Percentiles rank a stretch among this genome's conserved stretches.
Evolutionary conservation across 2,888 invertebrate genomes (phyloP).

Genomic region (Gisinianus flammeolus): DNA sequence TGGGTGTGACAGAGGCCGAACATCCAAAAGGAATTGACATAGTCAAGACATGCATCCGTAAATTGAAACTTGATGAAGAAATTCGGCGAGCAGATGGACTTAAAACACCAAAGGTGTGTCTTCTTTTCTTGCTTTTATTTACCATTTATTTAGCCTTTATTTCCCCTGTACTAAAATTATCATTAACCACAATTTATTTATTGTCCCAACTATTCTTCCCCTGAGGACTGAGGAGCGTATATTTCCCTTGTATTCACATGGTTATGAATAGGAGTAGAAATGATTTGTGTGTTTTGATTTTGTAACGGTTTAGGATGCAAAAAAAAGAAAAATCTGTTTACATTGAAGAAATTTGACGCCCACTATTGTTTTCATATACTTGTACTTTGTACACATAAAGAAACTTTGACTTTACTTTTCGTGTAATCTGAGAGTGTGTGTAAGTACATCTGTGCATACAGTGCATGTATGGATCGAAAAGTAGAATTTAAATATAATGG

Average conservation of each 20-base stretch:
- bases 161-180: too few species aligned
- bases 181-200: too few species aligned
- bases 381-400: too few species aligned
- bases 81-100: constrained; percentile 84
- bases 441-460: too few species aligned
- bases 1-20: constrained; percentile 93
- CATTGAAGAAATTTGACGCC: neutral
- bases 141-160: neutral
- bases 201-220: too few species aligned
- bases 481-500: too few species aligned
- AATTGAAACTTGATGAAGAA: constrained; percentile 92
- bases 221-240: too few species aligned
- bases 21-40: constrained; percentile 98
- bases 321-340: neutral
- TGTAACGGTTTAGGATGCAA: neutral
- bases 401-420: neutral
- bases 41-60: constrained; percentile 95
- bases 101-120: constrained; percentile 74
- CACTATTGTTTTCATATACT: too few species aligned
- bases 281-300: neutral
- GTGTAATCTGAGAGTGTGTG: neutral
- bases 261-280: neutral
- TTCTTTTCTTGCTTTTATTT: constrained; percentile 6
- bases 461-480: too few species aligned
- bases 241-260: too few species aligned